Base-by-base conservation (phyloP, 2,888 invertebrate species). In the Chironomus riparius region DNA sequence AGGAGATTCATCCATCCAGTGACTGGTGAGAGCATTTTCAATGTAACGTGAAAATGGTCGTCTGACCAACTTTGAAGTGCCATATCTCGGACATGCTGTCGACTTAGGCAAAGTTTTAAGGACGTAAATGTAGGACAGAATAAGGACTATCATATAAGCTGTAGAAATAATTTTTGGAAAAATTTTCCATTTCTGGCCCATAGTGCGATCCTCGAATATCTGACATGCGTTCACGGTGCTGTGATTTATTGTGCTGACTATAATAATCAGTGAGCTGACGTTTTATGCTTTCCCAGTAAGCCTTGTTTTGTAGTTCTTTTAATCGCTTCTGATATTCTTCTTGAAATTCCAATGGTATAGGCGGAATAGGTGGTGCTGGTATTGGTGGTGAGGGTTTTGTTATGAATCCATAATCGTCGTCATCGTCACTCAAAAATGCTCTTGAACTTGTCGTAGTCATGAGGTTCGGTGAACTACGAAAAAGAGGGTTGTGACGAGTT, bases 331-430 rank as follows among this genome's bases (percentile, higher is more conserved):
- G 76, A n/a, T 50, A 69, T 56, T 76, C 74, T 7, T 74, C 68
- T 62, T 74, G 74, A 74, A 74, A 74, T 47, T 74, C 74, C 22
- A 74, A 61, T 2, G 76, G 76, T 24, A 76, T 50, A 15, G 47
- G 50, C 4, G 76, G 76, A 48, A 76, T 56, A 2, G 76, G 76
- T 18, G 76, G 76, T 5, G 68, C 10, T 13, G 76, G 76, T 18
- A 76, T 22, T 15, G 50, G 28, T 1, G 76, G 69, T 13, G 76
- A 24, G 15, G 50, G 24, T 62, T 22, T 68, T 15, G 74, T 74
- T 56, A 68, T 69, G 56, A 76, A 76, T n/a, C 76, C 76, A 69
- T 76, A 76, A 76, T 76, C 76, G 47, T 73, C 73, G 21, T 68
- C 76, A 56, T 68, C 68, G 47, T 56, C 76, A 24, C n/a, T 6